Conservation (phyloP, 53 echinoderm and acorn worm genomes). For the Arbacia lixula region DNA sequence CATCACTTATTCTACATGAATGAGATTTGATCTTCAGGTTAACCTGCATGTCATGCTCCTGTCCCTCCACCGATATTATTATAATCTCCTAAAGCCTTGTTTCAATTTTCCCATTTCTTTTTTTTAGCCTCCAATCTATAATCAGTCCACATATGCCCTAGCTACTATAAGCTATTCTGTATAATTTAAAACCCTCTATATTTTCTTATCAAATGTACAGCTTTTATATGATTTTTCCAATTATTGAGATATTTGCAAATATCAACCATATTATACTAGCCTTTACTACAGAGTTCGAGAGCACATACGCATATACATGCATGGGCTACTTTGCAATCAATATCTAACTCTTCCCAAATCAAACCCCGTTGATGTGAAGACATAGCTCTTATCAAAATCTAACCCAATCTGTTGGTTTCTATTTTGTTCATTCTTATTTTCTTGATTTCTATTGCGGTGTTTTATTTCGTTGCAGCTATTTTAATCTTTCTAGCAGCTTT, state of each 20-base stretch:
- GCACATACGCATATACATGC: too few species aligned
- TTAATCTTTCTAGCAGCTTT: conserved; percentile 26
- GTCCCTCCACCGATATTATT: not conserved
- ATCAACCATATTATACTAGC: too few species aligned
- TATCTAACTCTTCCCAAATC: too few species aligned
- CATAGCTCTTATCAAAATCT: conserved; percentile 9
- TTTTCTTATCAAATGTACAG: too few species aligned
- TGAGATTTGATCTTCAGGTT: conserved; percentile 13
- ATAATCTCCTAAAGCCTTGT: not conserved
- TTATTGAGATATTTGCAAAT: too few species aligned
- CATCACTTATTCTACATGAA: not conserved
- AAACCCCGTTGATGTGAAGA: conserved; percentile 13
- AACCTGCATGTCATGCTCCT: conserved; percentile 2
- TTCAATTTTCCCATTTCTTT: not conserved
- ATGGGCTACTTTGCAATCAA: too few species aligned
- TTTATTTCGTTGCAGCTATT: conserved; percentile 16
- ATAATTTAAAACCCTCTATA: too few species aligned
- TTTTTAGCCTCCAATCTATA: not conserved
- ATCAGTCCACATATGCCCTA: not conserved
- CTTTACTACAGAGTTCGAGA: too few species aligned
- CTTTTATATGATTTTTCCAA: too few species aligned
- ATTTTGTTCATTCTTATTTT: conserved; percentile 15
- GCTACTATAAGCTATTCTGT: too few species aligned
- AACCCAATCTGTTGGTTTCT: not conserved
- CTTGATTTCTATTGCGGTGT: conserved; percentile 42